Evolutionary conservation across 2,113 vertebrate genomes (phyloP).

Genomic region (Larimichthys crocea): DNA sequence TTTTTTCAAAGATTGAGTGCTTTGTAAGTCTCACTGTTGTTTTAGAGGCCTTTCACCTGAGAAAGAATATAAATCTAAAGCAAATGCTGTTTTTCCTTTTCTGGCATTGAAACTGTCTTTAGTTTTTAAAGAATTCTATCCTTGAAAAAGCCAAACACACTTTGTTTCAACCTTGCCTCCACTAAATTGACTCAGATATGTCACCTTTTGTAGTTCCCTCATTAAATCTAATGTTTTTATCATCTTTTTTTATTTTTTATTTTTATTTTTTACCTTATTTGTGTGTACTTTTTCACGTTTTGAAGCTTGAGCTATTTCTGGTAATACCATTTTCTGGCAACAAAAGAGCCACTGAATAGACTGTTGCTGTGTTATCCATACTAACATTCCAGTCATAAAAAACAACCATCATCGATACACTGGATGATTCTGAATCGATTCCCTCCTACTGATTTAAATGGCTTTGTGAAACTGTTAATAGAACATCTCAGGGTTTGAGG

Average conservation of each 20-base stretch:
- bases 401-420: slow-evolving; percentile 52
- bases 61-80: slow-evolving; percentile 2
- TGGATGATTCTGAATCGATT: slow-evolving; percentile 67
- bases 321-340: slow-evolving; percentile 1
- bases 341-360: slow-evolving; percentile 17
- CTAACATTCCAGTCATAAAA: slow-evolving; percentile 65
- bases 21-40: background rate
- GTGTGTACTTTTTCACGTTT: background rate
- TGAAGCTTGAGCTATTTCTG: background rate
- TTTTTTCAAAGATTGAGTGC: background rate
- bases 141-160: background rate
- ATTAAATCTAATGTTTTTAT: background rate
- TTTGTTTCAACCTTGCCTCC: background rate
- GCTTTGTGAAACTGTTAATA: slow-evolving; percentile 76
- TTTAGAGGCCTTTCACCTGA: background rate
- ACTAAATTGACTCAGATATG: background rate
- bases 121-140: background rate
- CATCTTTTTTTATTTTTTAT: background rate
- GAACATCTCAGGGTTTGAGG: slow-evolving; percentile 72
- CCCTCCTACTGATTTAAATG: slow-evolving; percentile 70
- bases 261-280: background rate
- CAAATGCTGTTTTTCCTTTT: slow-evolving; percentile 8
- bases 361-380: slow-evolving; percentile 51
- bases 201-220: background rate
- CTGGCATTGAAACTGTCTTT: background rate